A percentile compares a stretch with the other conserved stretches of the same genome.
These are phyloP conservation scores for Nemotelus nigrinus DNA, from an alignment of 2,888 invertebrate genomes.

Conservation along the genomic window DNA sequence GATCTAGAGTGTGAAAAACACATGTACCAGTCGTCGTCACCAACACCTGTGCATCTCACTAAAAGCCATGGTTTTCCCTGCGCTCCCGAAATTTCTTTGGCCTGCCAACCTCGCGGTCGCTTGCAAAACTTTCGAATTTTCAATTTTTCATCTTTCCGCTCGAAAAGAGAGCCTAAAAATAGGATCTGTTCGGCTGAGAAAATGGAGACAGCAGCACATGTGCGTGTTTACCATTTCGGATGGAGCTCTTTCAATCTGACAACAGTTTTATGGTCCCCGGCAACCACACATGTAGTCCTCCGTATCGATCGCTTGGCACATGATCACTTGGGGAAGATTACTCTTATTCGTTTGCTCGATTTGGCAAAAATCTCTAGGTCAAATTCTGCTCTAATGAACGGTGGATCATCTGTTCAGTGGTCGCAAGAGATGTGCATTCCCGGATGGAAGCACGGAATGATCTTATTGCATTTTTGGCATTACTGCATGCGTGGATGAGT, in stretches of 20 bases:
- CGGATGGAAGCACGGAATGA: too few relatives aligned
- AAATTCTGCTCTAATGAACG: conserved; percentile 22
- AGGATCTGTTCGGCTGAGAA: conserved; percentile 12
- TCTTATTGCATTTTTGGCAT: too few relatives aligned
- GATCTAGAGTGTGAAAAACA: too few relatives aligned
- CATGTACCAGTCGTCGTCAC: background rate
- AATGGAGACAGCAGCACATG: conserved; percentile 17
- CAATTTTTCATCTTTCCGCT: background rate
- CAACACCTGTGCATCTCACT: conserved; percentile 24
- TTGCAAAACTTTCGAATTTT: conserved; percentile 1
- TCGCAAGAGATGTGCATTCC: background rate
- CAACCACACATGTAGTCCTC: conserved; percentile 4
- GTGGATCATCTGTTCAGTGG: background rate
- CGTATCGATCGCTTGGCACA: background rate
- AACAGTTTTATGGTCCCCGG: background rate
- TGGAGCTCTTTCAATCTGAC: conserved; percentile 2
- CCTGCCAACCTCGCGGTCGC: background rate
- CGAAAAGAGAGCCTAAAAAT: conserved; percentile 29
- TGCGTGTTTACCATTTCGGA: conserved; percentile 25
- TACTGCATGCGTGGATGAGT: too few relatives aligned
- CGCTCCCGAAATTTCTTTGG: too few relatives aligned
- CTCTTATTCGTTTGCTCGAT: conserved; percentile 15
- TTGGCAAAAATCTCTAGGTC: conserved; percentile 29
- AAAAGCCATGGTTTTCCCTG: background rate
- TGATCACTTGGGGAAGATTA: background rate